These are phyloP conservation scores for Phenganax stokvisi DNA, from an alignment of 92 coral and sea anemone species.

Conservation along the genomic window DNA sequence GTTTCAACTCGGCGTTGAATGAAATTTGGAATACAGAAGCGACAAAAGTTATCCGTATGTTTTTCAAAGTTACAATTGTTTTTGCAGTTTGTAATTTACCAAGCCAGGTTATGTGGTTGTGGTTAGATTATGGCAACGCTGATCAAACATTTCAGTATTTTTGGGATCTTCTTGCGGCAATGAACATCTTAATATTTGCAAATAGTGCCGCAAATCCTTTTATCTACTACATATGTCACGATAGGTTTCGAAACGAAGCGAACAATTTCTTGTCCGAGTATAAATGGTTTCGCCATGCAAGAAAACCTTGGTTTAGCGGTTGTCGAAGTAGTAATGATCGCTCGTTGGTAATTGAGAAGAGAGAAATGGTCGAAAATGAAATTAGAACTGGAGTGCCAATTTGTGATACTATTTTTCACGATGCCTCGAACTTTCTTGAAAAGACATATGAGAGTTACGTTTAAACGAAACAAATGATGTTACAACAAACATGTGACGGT, in stretches of 20 bases:
- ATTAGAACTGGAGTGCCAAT: neutral
- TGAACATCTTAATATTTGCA: slow-evolving; percentile 68
- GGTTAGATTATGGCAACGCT: slow-evolving; percentile 77
- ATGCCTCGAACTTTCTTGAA: neutral
- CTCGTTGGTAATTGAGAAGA: neutral
- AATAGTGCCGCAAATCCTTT: slow-evolving; percentile 88
- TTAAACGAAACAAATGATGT: neutral
- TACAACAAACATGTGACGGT: no score
- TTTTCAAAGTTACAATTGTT: slow-evolving; percentile 61
- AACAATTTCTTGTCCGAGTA: slow-evolving; percentile 12
- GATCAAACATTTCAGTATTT: slow-evolving; percentile 47
- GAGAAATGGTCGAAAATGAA: neutral
- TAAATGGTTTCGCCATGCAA: slow-evolving; percentile 6
- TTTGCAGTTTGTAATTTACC: slow-evolving; percentile 68
- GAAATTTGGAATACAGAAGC: slow-evolving; percentile 58
- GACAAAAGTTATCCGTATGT: slow-evolving; percentile 70
- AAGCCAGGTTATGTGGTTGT: slow-evolving; percentile 63
- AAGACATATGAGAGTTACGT: slow-evolving; percentile 27
- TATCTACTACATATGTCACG: slow-evolving; percentile 64
- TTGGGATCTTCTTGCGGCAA: slow-evolving; percentile 65
- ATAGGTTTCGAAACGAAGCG: slow-evolving; percentile 50
- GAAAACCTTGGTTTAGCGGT: slow-evolving; percentile 1
- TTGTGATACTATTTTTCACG: neutral
- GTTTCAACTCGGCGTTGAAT: slow-evolving; percentile 51
- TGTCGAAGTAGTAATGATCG: neutral